Evolutionary conservation across 2,797 vertebrate genomes (phyloP).

Genomic region (Sparus aurata): DNA sequence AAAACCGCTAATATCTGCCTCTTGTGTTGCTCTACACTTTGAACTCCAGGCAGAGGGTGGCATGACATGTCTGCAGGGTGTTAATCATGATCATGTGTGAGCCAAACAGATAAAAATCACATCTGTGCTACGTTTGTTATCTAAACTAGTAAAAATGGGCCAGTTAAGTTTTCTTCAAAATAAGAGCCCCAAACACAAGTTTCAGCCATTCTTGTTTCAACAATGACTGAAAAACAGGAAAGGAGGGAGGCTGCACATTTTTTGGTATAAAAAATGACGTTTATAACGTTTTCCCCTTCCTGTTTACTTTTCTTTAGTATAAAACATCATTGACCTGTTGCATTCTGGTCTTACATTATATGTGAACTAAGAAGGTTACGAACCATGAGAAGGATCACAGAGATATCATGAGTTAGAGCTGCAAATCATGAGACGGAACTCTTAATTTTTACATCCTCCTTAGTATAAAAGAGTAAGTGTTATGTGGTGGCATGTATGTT

Average conservation of each 20-base stretch:
- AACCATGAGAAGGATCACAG: not conserved
- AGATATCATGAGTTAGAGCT: not conserved
- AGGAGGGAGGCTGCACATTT: not conserved
- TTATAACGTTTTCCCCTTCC: too few species aligned
- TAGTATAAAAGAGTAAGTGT: not conserved
- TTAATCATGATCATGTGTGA: not conserved
- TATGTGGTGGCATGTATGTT: constrained; percentile 5
- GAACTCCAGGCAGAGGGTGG: not conserved
- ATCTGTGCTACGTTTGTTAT: not conserved
- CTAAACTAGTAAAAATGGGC: too few species aligned
- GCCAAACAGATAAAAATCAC: not conserved
- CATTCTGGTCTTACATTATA: not conserved
- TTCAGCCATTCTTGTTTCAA: not conserved
- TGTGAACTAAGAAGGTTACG: not conserved
- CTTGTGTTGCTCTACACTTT: not conserved
- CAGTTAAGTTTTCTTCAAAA: not conserved
- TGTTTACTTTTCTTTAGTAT: not conserved
- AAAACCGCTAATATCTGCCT: not conserved
- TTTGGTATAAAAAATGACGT: not conserved
- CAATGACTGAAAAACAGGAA: not conserved
- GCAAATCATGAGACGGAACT: not conserved
- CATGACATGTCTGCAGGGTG: not conserved
- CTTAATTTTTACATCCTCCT: not conserved
- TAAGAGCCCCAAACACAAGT: not conserved
- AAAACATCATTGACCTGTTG: not conserved